A percentile compares a stretch with the other conserved stretches of the same genome.
Evolutionary conservation across 2,888 invertebrate genomes (phyloP).

Genomic region (Spodoptera littoralis): DNA sequence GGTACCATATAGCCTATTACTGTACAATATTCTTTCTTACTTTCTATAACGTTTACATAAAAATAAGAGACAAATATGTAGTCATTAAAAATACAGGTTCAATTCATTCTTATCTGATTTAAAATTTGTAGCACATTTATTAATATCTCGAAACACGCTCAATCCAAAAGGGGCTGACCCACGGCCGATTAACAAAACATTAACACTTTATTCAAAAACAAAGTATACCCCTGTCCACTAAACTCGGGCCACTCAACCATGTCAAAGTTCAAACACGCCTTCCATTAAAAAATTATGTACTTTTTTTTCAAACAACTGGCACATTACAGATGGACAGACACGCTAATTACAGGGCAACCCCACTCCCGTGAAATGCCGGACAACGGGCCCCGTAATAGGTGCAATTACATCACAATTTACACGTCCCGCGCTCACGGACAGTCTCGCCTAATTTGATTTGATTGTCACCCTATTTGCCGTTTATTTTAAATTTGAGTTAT

Average conservation of each 20-base stretch:
- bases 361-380: conserved; percentile 51
- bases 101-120: neutral
- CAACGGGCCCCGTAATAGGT: conserved; percentile 67
- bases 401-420: conserved; percentile 81
- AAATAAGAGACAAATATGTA: too few species aligned
- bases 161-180: conserved; percentile 9
- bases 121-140: conserved; percentile 3
- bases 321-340: conserved; percentile 68
- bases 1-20: too few species aligned
- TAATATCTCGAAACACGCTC: neutral
- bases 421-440: conserved; percentile 68
- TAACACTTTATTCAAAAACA: conserved; percentile 47
- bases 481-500: conserved; percentile 73
- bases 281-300: conserved; percentile 52
- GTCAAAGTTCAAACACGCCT: conserved; percentile 63
- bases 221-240: conserved; percentile 41
- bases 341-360: conserved; percentile 71
- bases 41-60: too few species aligned
- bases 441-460: conserved; percentile 81
- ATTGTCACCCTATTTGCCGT: conserved; percentile 79
- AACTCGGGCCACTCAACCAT: conserved; percentile 47
- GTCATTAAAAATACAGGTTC: too few species aligned
- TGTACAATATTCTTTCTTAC: too few species aligned
- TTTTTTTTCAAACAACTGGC: conserved; percentile 57
- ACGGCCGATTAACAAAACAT: conserved; percentile 45